A percentile compares a stretch with the other conserved stretches of the same genome.
These are phyloP conservation scores for Zosterops pallidus DNA, from an alignment of 2,113 vertebrate genomes.

Conservation along the genomic window DNA sequence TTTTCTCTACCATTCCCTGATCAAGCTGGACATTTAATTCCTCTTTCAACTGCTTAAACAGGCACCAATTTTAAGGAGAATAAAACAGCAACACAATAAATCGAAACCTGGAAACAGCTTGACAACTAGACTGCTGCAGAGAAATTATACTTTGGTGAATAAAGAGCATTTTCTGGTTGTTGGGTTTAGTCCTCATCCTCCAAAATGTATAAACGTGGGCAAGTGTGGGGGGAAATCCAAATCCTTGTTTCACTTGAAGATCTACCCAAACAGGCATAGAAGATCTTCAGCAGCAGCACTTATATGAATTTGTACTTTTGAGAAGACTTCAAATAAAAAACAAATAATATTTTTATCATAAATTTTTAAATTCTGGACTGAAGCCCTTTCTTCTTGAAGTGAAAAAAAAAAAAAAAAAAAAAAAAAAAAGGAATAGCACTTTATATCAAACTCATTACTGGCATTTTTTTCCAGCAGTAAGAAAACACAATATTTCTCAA, in stretches of 20 bases:
- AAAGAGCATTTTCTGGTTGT: background rate
- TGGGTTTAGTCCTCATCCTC: conserved; percentile 30
- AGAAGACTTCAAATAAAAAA: conserved; percentile 35
- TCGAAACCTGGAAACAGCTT: conserved; percentile 18
- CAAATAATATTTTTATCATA: background rate
- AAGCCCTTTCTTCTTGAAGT: background rate
- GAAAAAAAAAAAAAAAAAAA: too few relatives aligned
- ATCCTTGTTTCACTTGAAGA: background rate
- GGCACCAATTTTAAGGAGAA: conserved; percentile 21
- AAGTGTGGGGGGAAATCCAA: background rate
- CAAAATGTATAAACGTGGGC: background rate
- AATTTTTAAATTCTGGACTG: background rate
- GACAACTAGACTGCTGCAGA: background rate
- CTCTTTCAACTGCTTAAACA: conserved; percentile 34
- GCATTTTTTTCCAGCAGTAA: background rate
- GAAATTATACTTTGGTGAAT: background rate
- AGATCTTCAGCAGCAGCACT: background rate
- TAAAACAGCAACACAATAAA: background rate
- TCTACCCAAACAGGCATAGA: background rate
- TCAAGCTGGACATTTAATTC: background rate
- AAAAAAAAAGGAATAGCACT: background rate
- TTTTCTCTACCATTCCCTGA: conserved; percentile 24
- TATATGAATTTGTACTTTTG: background rate
- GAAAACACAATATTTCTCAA: background rate
- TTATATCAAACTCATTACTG: background rate